Conservation (phyloP, 1,140 invertebrate species). For the Megalonaias nervosa region DNA sequence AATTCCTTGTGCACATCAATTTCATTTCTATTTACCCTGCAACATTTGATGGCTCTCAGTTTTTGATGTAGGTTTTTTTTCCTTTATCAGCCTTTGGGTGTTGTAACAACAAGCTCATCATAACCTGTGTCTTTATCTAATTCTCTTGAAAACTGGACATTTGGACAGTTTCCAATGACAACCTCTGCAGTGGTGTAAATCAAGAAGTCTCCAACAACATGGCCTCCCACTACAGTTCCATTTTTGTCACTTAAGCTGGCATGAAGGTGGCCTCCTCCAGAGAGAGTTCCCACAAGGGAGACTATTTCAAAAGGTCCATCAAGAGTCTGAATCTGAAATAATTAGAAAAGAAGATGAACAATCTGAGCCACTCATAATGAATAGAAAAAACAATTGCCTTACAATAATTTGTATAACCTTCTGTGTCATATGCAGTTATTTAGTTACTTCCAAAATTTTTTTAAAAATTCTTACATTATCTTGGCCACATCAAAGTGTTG, state of each 20-base stretch:
- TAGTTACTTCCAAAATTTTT: too few relatives aligned
- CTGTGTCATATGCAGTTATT: too few relatives aligned
- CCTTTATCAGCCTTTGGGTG: too few relatives aligned
- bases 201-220: conserved; percentile 71
- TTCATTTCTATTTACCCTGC: too few relatives aligned
- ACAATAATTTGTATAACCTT: too few relatives aligned
- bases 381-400: too few relatives aligned
- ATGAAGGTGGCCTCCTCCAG: conserved; percentile 71
- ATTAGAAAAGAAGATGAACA: conserved; percentile 1
- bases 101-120: conserved; percentile 65
- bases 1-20: too few relatives aligned
- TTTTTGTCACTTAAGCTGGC: conserved; percentile 66
- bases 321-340: conserved; percentile 53
- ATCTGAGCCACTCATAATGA: too few relatives aligned
- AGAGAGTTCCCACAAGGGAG: conserved; percentile 71
- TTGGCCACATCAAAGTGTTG: too few relatives aligned
- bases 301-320: conserved; percentile 71
- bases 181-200: conserved; percentile 73
- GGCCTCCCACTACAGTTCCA: conserved; percentile 70
- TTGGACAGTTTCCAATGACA: conserved; percentile 66
- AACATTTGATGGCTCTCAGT: too few relatives aligned
- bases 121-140: conserved; percentile 65
- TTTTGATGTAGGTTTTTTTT: too few relatives aligned
- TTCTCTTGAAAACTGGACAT: conserved; percentile 60
- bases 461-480: too few relatives aligned